Conservation (phyloP, 2,113 vertebrate species). For the Xiphophorus couchianus region DNA sequence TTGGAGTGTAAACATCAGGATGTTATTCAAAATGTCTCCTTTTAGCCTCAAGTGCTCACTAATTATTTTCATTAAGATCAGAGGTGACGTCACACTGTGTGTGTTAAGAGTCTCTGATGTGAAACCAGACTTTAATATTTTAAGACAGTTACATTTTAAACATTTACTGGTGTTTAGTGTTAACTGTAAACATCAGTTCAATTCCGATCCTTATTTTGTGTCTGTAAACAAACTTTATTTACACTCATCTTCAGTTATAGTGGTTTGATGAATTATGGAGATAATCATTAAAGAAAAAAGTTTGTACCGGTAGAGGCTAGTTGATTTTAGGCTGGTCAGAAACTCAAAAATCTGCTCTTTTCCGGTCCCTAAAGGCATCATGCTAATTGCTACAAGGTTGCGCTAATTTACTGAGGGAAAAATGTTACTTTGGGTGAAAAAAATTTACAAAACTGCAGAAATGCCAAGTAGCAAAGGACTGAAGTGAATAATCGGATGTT, state of each 20-base stretch:
- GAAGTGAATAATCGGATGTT: neutral
- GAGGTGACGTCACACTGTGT: neutral
- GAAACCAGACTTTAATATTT: neutral
- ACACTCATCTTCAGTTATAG: neutral
- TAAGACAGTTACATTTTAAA: neutral
- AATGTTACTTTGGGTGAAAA: neutral
- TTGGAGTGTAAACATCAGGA: slow-evolving; percentile 61
- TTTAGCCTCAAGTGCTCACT: neutral
- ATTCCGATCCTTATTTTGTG: neutral
- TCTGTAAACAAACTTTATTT: neutral
- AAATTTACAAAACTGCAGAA: neutral
- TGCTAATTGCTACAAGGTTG: too few species aligned
- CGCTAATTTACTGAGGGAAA: too few species aligned
- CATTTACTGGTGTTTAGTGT: neutral
- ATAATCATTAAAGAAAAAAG: neutral
- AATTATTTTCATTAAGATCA: neutral
- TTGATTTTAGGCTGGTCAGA: neutral
- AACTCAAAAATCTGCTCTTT: too few species aligned
- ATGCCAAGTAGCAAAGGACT: neutral
- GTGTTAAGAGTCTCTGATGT: neutral
- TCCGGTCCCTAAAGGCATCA: too few species aligned
- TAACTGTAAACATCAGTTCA: neutral
- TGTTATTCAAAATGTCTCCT: neutral
- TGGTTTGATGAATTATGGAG: neutral
- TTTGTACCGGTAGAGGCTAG: too few species aligned